A percentile compares a stretch with the other conserved stretches of the same genome.
Conservation (phyloP, 2,888 invertebrate genomes). For the Dasysyrphus albostriatus region DNA sequence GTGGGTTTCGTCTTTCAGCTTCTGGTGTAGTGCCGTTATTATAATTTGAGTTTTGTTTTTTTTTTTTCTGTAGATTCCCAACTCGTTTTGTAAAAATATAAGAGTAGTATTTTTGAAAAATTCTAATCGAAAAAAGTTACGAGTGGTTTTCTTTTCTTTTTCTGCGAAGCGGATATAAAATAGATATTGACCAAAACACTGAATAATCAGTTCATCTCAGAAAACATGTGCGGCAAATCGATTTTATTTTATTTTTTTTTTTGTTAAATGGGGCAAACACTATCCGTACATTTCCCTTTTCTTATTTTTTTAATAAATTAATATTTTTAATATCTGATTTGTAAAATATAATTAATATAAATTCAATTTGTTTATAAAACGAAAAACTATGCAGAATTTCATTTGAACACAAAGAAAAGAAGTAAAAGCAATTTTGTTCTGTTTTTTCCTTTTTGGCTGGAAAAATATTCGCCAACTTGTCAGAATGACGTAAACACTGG, state of each 20-base stretch:
- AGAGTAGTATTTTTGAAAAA: not conserved
- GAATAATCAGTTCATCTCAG: slow-evolving; percentile 53
- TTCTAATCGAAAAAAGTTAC: not conserved
- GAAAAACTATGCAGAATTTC: not conserved
- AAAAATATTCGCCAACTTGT: slow-evolving; percentile 63
- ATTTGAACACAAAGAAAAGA: slow-evolving; percentile 28
- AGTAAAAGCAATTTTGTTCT: not conserved
- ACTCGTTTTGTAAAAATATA: not conserved
- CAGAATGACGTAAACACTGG: slow-evolving; percentile 72
- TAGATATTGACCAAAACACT: slow-evolving; percentile 57
- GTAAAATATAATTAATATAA: not conserved
- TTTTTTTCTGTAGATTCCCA: not conserved
- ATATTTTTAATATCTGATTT: not conserved
- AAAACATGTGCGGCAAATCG: slow-evolving; percentile 41
- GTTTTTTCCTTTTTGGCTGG: not conserved
- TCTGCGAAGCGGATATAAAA: slow-evolving; percentile 52
- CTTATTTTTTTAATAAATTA: not conserved
- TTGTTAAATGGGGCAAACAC: slow-evolving; percentile 5
- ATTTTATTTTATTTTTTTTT: slow-evolving; percentile 47
- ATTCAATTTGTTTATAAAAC: not conserved
- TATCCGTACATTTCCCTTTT: slow-evolving; percentile 35
- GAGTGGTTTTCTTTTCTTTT: slow-evolving; percentile 9
- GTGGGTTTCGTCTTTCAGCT: slow-evolving; percentile 80
- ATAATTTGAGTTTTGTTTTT: not conserved
- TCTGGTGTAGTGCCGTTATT: not conserved